A percentile compares a stretch with the other conserved stretches of the same genome.
Evolutionary conservation across 1,140 invertebrate species (phyloP).

Genomic region (Bombus vancouverensis): DNA sequence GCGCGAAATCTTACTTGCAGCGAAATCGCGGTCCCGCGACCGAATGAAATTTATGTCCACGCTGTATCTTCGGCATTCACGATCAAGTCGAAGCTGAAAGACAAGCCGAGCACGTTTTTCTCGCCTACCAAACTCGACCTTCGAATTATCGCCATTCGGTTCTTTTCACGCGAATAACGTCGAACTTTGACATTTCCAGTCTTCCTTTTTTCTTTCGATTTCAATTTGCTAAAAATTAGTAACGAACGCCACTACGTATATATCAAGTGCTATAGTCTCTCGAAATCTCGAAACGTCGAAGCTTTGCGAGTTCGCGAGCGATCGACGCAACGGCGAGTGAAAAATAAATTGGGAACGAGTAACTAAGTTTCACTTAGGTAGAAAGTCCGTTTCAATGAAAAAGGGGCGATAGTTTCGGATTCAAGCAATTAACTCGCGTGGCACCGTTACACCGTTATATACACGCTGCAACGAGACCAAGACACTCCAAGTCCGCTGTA

Average conservation of each 20-base stretch:
- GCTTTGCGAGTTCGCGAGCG: background rate
- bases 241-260: too few species aligned
- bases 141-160: slow-evolving; percentile 66
- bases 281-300: too few species aligned
- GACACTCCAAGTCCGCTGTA: background rate
- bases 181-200: background rate
- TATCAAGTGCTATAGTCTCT: too few species aligned
- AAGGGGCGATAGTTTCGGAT: background rate
- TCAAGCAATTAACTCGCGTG: slow-evolving; percentile 12
- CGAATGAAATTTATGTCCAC: background rate
- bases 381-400: background rate
- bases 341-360: background rate
- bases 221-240: background rate
- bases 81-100: background rate
- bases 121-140: background rate
- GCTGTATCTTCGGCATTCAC: background rate
- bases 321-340: background rate
- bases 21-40: background rate
- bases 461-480: background rate
- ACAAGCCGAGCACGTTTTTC: background rate
- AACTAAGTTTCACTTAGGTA: background rate
- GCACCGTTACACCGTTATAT: background rate
- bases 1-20: background rate
- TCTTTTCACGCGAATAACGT: slow-evolving; percentile 55
- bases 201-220: too few species aligned